Evolutionary conservation across 2,888 invertebrate species (phyloP).

Genomic region (Drosophila putrida): DNA sequence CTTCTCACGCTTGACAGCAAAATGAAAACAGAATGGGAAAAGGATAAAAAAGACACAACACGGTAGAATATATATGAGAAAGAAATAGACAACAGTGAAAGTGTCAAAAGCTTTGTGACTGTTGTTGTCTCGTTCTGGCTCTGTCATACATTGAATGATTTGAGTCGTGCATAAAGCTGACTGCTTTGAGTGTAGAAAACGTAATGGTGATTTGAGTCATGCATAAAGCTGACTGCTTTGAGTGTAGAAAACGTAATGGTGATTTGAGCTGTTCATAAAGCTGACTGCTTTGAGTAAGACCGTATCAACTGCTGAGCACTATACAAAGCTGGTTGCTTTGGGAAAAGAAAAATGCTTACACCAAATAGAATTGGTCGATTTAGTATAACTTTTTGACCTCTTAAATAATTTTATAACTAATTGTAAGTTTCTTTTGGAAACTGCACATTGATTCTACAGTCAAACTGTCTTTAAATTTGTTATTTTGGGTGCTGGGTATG

Average conservation of each 20-base stretch:
- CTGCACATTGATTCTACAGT: not conserved
- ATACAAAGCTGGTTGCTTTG: conserved; percentile 6
- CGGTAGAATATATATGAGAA: not conserved
- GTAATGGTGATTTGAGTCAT: not conserved
- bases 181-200: too few species aligned
- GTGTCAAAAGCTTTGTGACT: not conserved
- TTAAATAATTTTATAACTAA: too few species aligned
- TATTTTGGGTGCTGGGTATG: not conserved
- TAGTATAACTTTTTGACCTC: too few species aligned
- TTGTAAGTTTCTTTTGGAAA: not conserved
- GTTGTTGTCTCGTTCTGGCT: conserved; percentile 9
- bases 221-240: conserved; percentile 1
- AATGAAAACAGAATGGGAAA: not conserved
- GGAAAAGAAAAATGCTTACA: too few species aligned
- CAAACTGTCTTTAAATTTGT: too few species aligned
- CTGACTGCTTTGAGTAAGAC: too few species aligned
- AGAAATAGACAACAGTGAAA: not conserved
- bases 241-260: too few species aligned
- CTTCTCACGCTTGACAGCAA: conserved; percentile 2
- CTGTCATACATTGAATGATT: too few species aligned
- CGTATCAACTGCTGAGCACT: not conserved
- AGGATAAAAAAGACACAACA: not conserved
- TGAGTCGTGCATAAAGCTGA: too few species aligned
- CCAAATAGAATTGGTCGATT: too few species aligned
- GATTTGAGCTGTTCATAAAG: too few species aligned